These are phyloP conservation scores for Notarius lentiginosus DNA, from an alignment of 2,113 vertebrate species.

Conservation along the genomic window DNA sequence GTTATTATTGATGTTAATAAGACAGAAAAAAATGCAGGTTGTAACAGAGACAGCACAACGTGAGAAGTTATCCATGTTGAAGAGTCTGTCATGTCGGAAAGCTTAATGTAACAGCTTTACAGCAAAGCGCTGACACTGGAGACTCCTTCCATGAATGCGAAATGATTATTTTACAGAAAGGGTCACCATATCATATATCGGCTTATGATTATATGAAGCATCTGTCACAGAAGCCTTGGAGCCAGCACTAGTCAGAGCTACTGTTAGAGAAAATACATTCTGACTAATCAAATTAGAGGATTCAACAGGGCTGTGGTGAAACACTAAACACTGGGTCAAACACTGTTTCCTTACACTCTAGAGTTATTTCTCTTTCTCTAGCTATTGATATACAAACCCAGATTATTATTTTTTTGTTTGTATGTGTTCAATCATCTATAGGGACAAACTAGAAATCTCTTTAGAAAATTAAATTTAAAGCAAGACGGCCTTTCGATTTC, in stretches of 20 bases:
- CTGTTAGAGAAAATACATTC: neutral
- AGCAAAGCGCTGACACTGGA: neutral
- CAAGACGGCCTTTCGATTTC: no score
- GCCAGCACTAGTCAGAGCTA: no score
- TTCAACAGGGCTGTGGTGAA: neutral
- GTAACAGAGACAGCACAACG: neutral
- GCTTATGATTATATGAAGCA: neutral
- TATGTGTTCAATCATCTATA: neutral
- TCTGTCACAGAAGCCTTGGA: neutral
- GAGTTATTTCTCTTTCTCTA: neutral
- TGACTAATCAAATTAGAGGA: neutral
- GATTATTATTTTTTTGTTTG: neutral
- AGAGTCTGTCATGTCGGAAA: neutral
- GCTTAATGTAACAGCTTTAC: neutral
- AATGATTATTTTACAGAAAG: neutral
- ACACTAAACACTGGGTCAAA: neutral
- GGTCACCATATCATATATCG: neutral
- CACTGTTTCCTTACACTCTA: neutral
- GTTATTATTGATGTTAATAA: neutral
- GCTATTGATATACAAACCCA: neutral
- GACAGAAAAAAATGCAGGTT: neutral
- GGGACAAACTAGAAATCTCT: neutral
- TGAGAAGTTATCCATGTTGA: neutral
- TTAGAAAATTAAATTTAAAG: neutral
- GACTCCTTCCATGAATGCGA: neutral